Conservation (phyloP, 2,797 vertebrate species). For the Diplodus puntazzo region DNA sequence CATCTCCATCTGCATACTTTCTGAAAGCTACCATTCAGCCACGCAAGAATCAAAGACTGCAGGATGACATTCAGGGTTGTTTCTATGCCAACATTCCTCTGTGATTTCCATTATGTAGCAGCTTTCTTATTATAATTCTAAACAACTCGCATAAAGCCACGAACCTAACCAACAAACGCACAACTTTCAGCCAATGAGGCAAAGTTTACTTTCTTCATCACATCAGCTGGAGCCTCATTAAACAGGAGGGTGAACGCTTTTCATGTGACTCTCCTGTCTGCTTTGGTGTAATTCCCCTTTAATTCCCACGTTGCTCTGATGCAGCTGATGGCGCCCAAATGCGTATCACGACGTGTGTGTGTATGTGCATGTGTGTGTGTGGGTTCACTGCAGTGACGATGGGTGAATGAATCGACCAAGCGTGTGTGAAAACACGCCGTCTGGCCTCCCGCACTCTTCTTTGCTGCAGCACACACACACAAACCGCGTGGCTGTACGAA, state of each 20-base stretch:
- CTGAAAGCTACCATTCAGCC: slow-evolving; percentile 27
- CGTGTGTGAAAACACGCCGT: slow-evolving; percentile 66
- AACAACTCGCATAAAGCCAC: background rate
- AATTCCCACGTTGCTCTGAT: slow-evolving; percentile 57
- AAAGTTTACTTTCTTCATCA: background rate
- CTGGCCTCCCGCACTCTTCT: slow-evolving; percentile 52
- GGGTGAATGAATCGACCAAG: slow-evolving; percentile 74
- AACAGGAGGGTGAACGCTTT: background rate
- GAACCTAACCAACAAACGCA: background rate
- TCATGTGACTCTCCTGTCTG: background rate
- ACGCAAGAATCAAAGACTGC: background rate
- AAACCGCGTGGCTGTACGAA: slow-evolving; percentile 22
- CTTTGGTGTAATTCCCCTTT: slow-evolving; percentile 47
- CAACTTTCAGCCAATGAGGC: slow-evolving; percentile 1
- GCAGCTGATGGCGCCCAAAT: slow-evolving; percentile 62
- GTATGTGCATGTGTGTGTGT: slow-evolving; percentile 20
- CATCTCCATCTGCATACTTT: background rate
- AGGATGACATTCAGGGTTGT: slow-evolving; percentile 35
- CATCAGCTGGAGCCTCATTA: background rate
- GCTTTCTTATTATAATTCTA: slow-evolving; percentile 12
- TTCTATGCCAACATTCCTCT: slow-evolving; percentile 43
- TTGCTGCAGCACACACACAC: slow-evolving; percentile 37
- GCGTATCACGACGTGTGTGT: slow-evolving; percentile 43
- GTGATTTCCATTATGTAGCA: slow-evolving; percentile 17
- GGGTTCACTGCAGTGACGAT: slow-evolving; percentile 54